Base-by-base conservation (phyloP, 2,797 vertebrate genomes). In the Pipistrellus pygmaeus region DNA sequence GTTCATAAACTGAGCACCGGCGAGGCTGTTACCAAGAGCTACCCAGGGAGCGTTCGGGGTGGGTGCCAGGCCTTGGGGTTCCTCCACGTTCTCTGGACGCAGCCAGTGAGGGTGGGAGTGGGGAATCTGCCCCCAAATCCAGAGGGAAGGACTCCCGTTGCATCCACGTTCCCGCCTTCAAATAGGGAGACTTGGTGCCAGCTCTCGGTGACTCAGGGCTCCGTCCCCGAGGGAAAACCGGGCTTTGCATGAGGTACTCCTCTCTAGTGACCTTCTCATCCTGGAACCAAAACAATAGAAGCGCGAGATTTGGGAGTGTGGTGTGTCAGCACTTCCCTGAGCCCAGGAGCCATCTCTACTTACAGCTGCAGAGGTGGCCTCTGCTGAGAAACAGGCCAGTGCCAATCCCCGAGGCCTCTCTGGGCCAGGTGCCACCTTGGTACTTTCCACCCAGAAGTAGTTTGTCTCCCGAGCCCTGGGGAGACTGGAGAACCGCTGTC, bases 241-340 rank as follows among this genome's bases (percentile, higher is more conserved):
- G 96, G 95, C 97, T 98, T 97, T 98, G 97, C 97, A 97, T 95
- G 93, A 84, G 87, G 88, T 90, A 92, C 75, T 88, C 96, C 94
- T 91, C 77, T 73, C 81, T 71, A 71, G 62, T 81, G 38, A 62
- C 38, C 17, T 30, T 8, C 55, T 44, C 76, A 69, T 84, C 93
- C 60, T 88, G 72, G 68, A 94, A 86, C 15, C n/a, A 44, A 57
- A 11, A 93, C 38, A 84, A 90, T 2, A 41, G 8, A 64, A 41
- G 57, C 11, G 5, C 13, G 25, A 60, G 5, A 25, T 53, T 57
- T 62, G 44, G 14, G 17, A 41, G 32, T 30, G 1, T 51, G 30
- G 44, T 44, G 11, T 35, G 81, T 84, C 35, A 35, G 46, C 87
- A 72, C 38, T 69, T 92, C 4, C 51, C 66, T 51, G 77, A 89